These are phyloP conservation scores for Glomeris maerens DNA, from an alignment of 1,140 invertebrate genomes.

Conservation along the genomic window DNA sequence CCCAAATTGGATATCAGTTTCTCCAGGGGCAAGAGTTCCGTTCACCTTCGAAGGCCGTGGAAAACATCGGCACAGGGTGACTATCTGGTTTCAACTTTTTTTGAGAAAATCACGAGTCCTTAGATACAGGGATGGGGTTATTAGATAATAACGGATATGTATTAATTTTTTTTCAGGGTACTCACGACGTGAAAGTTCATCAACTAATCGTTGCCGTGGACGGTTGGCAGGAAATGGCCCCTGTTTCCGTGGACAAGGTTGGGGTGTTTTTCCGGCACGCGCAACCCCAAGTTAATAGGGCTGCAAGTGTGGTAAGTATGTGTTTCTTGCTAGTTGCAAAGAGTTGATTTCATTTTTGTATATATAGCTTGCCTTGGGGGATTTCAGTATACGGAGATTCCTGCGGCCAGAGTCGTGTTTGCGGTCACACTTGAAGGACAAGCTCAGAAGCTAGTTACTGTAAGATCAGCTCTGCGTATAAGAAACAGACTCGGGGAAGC, in stretches of 20 bases:
- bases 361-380: not conserved
- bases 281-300: conserved; percentile 21
- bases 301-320: conserved; percentile 9
- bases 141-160: too few relatives aligned
- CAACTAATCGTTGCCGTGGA: conserved; percentile 75
- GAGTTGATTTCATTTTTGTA: not conserved
- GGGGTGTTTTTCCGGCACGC: conserved; percentile 81
- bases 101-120: not conserved
- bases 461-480: conserved; percentile 73
- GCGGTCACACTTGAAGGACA: conserved; percentile 80
- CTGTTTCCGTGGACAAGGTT: conserved; percentile 87
- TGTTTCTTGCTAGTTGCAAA: not conserved
- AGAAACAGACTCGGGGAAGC: conserved; percentile 56
- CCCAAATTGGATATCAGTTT: conserved; percentile 56
- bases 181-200: conserved; percentile 63
- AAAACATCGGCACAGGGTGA: conserved; percentile 33
- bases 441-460: conserved; percentile 86
- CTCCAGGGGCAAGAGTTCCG: conserved; percentile 51
- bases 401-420: conserved; percentile 60
- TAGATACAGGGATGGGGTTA: too few relatives aligned
- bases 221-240: conserved; percentile 71
- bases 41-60: conserved; percentile 70
- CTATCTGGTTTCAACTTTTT: not conserved
- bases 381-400: conserved; percentile 22
- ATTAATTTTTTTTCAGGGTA: conserved; percentile 43